Evolutionary conservation across 37 sponge, comb jelly and placozoan genomes (phyloP), one percentile per base, ranked within the genome.

Genomic region (Ephydatia muelleri): DNA sequence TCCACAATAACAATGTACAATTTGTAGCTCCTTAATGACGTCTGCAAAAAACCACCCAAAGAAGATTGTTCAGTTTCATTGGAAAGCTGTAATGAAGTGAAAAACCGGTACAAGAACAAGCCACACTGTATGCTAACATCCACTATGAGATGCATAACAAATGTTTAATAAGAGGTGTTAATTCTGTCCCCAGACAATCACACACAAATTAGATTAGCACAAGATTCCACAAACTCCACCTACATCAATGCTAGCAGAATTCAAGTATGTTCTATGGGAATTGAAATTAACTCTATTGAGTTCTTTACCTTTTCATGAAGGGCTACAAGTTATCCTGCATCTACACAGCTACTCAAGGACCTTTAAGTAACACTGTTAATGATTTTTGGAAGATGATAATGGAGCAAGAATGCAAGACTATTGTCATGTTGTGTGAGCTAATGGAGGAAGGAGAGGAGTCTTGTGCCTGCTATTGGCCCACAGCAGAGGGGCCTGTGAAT

Each of bases 351-450:
- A 80, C 80, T 26, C 80, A 80, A 65, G 64, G 80, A 1, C 80
- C 80, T 29, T 49, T 80, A 32, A 80, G 65, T 34, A 65, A 47
- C 68, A 80, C 80, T 0, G 67, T 65, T 19, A 49, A 65, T 19
- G 80, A 80, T 65, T 80, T 80, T 27, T 80, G 80, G 80, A 47
- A 49, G 27, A 80, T 80, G 80, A 80, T 80, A 80, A 65, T 48
- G 67, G 80, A 80, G 67, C 65, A 49, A 49, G 1, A 27, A 49
- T 29, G 32, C 67, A 27, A 34, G 28, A 31, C 66, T 30, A 80
- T 80, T 31, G 80, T 80, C 1, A 47, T 49, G 80, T 65, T 80
- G 28, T 80, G 80, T 28, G 23, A 12, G 22, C 64, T 35, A 11
- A 26, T 38, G 13, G 80, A 80, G 67, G 66, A 80, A 8, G 80